These are phyloP conservation scores for Eucera pruinosa DNA, from an alignment of 2,888 invertebrate species.

Conservation along the genomic window DNA sequence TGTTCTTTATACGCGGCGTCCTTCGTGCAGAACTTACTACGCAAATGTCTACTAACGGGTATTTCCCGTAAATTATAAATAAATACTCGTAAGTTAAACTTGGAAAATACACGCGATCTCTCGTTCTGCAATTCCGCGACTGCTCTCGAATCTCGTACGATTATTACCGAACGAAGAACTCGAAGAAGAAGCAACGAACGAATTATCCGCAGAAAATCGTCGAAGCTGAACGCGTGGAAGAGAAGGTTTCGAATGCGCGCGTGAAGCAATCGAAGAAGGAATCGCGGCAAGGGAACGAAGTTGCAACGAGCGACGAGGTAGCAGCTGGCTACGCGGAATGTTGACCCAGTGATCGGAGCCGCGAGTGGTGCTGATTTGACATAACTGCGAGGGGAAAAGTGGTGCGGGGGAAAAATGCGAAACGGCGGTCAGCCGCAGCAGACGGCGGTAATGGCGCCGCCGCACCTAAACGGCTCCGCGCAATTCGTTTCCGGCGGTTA, in stretches of 20 bases:
- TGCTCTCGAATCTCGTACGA: no score
- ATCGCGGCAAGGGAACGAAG: not conserved
- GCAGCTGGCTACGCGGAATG: slow-evolving; percentile 25
- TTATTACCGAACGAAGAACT: no score
- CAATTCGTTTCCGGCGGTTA: slow-evolving; percentile 85
- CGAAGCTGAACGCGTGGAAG: no score
- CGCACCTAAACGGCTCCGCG: slow-evolving; percentile 84
- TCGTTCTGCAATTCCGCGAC: no score
- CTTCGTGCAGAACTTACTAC: no score
- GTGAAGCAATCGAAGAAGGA: no score
- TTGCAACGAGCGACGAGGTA: not conserved
- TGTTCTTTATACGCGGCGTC: no score
- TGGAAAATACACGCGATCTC: no score
- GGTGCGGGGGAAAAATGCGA: slow-evolving; percentile 74
- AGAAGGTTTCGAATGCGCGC: slow-evolving; percentile 3
- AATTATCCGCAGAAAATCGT: not conserved
- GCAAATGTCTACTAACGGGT: no score
- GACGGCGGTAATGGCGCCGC: slow-evolving; percentile 82
- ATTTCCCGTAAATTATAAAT: no score
- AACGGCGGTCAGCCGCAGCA: slow-evolving; percentile 82
- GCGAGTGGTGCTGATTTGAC: slow-evolving; percentile 35
- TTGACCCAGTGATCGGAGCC: slow-evolving; percentile 49
- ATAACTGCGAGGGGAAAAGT: slow-evolving; percentile 26
- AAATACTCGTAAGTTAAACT: no score
- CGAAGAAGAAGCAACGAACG: no score